Conservation (phyloP, 2,797 vertebrate species). For the Rhinella marina region DNA sequence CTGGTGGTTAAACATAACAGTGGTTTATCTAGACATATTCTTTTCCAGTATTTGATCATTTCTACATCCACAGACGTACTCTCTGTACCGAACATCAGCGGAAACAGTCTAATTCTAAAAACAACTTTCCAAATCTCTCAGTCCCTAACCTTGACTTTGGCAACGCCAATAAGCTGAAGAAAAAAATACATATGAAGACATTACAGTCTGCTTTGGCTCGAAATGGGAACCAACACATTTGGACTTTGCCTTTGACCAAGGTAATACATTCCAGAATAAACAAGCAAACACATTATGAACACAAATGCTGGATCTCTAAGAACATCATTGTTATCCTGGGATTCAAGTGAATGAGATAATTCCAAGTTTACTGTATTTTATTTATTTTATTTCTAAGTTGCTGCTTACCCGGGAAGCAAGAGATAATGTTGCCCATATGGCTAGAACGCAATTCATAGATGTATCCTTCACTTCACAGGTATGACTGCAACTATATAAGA, state of each 20-base stretch:
- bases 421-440: not conserved
- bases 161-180: conserved; percentile 1
- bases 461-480: not conserved
- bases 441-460: not conserved
- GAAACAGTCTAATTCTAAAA: conserved; percentile 36
- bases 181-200: conserved; percentile 38
- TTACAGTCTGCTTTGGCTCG: conserved; percentile 38
- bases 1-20: not conserved
- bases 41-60: not conserved
- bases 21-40: not conserved
- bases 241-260: conserved; percentile 27
- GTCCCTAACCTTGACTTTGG: conserved; percentile 42
- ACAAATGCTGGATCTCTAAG: conserved; percentile 22
- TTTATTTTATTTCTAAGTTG: not conserved
- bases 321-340: conserved; percentile 27
- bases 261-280: conserved; percentile 36
- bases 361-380: not conserved
- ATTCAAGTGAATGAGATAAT: not conserved
- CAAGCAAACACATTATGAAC: not conserved
- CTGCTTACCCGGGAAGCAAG: not conserved
- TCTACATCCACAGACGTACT: not conserved
- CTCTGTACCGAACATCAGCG: conserved; percentile 1
- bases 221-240: conserved; percentile 25
- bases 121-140: conserved; percentile 38
- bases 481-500: not conserved